Evolutionary conservation across 1,140 invertebrate species (phyloP).

Genomic region (Rhagoletis zephyria): DNA sequence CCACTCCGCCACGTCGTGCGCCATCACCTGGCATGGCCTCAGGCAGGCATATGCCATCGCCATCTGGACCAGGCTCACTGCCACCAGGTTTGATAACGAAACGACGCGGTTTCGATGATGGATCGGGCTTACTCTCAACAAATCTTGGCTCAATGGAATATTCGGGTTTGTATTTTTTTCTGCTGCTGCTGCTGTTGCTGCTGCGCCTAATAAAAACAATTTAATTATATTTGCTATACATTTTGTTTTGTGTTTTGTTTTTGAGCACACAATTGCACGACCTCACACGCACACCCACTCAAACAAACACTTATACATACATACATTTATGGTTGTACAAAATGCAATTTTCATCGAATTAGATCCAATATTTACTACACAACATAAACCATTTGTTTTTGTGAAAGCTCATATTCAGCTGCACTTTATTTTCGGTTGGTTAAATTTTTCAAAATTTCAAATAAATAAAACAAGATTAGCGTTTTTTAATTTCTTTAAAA

Average conservation of each 20-base stretch:
- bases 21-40: constrained; percentile 82
- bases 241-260: not conserved
- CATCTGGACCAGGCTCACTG: constrained; percentile 86
- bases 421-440: too few species aligned
- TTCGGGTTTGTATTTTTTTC: constrained; percentile 78
- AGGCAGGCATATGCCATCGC: constrained; percentile 81
- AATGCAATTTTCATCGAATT: constrained; percentile 7
- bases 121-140: constrained; percentile 87
- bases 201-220: constrained; percentile 9
- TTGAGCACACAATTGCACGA: not conserved
- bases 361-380: too few species aligned
- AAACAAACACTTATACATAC: not conserved
- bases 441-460: too few species aligned
- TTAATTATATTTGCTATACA: not conserved
- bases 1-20: constrained; percentile 85
- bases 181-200: too few species aligned
- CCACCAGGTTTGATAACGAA: constrained; percentile 86
- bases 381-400: too few species aligned
- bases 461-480: too few species aligned
- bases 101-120: constrained; percentile 85
- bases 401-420: too few species aligned
- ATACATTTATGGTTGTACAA: not conserved
- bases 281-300: not conserved
- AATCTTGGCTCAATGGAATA: constrained; percentile 88
- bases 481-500: too few species aligned